These are phyloP conservation scores for Epizoanthus fatuus DNA, from an alignment of 92 coral and sea anemone species.

Conservation along the genomic window DNA sequence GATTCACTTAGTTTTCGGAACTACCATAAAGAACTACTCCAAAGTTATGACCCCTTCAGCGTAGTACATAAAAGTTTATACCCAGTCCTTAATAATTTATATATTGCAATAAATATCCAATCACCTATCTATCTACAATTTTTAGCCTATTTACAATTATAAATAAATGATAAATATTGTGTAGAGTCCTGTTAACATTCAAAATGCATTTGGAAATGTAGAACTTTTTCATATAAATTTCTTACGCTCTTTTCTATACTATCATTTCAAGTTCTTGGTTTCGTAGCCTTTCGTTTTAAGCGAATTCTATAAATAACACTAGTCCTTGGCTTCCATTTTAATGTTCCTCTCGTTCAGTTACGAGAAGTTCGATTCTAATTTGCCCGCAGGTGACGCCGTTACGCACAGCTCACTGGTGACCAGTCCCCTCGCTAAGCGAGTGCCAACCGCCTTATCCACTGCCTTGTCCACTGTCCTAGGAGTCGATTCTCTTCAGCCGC, in stretches of 20 bases:
- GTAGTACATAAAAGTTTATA: background rate
- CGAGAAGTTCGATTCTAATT: background rate
- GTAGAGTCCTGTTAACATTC: background rate
- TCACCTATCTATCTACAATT: conserved; percentile 27
- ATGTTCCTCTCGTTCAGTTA: background rate
- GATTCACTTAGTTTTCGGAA: background rate
- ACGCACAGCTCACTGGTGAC: background rate
- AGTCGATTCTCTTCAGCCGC: conserved; percentile 90
- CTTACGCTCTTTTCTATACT: background rate
- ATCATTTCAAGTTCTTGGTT: background rate
- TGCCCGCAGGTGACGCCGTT: background rate
- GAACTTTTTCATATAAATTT: background rate
- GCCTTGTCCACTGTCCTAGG: conserved; percentile 47
- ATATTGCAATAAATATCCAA: conserved; percentile 6
- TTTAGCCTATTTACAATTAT: conserved; percentile 40
- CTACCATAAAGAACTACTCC: conserved; percentile 2
- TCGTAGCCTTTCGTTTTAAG: background rate
- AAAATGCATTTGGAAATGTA: conserved; percentile 18
- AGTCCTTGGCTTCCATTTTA: background rate
- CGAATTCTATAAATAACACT: conserved; percentile 7
- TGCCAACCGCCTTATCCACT: background rate
- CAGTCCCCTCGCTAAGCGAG: conserved; percentile 8
- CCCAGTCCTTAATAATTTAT: background rate
- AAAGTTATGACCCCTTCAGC: background rate
- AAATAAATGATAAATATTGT: conserved; percentile 33